Evolutionary conservation across 2,113 vertebrate genomes (phyloP).

Genomic region (Oreochromis aureus): DNA sequence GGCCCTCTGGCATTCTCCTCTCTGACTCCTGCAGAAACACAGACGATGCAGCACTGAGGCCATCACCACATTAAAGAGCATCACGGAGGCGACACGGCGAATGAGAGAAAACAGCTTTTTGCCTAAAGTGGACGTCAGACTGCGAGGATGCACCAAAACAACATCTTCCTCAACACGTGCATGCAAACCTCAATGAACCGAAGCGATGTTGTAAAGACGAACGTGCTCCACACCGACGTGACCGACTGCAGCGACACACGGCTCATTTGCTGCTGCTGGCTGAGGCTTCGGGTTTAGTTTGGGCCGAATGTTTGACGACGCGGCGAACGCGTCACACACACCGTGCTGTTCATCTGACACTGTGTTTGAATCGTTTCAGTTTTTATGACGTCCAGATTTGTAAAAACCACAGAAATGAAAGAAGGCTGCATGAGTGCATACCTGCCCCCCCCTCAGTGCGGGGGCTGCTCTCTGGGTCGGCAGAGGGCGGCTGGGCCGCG

Average conservation of each 20-base stretch:
- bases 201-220: background rate
- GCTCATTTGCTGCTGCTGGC: background rate
- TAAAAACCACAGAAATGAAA: background rate
- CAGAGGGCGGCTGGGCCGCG: conserved; percentile 71
- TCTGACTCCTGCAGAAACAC: conserved; percentile 73
- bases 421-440: background rate
- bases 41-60: background rate
- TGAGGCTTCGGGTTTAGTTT: background rate
- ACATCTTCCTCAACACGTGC: background rate
- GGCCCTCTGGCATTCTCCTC: conserved; percentile 79
- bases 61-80: background rate
- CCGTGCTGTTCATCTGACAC: background rate
- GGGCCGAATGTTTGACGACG: too few relatives aligned
- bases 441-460: conserved; percentile 69
- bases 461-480: conserved; percentile 71
- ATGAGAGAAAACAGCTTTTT: accelerated
- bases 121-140: background rate
- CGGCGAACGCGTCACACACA: background rate
- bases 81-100: background rate
- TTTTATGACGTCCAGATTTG: background rate
- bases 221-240: background rate
- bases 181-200: background rate
- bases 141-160: background rate
- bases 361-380: background rate
- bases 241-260: background rate